Evolutionary conservation across 2,113 vertebrate genomes (phyloP).

Genomic region (Tonatia bakeri): DNA sequence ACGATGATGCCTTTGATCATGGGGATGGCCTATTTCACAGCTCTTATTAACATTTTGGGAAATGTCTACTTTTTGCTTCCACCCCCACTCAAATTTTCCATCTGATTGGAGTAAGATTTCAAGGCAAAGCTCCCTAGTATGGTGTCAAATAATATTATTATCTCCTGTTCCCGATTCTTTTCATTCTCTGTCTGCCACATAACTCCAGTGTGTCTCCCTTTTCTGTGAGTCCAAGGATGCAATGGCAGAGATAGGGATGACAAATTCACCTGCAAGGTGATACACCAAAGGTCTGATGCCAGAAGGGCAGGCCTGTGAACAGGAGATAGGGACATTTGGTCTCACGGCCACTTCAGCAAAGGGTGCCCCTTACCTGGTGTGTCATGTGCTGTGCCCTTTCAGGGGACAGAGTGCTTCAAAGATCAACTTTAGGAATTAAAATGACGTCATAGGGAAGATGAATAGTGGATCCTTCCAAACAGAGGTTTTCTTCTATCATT

Average conservation of each 20-base stretch:
- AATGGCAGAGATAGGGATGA: background rate
- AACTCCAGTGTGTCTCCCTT: background rate
- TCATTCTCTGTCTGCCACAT: background rate
- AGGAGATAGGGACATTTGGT: background rate
- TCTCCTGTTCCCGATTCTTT: background rate
- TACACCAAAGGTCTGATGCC: background rate
- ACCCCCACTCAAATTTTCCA: background rate
- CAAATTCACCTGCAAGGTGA: slow-evolving; percentile 12
- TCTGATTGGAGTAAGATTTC: background rate
- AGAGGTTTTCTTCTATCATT: background rate
- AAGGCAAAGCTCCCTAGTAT: background rate
- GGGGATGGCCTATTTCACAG: background rate
- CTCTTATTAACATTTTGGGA: background rate
- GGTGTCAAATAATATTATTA: background rate
- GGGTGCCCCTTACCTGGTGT: background rate
- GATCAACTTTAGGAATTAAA: slow-evolving; percentile 54
- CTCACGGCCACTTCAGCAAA: background rate
- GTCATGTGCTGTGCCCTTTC: background rate
- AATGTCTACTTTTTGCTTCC: background rate
- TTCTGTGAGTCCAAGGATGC: background rate
- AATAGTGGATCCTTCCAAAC: background rate
- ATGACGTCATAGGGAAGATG: background rate
- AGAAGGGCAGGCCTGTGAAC: background rate
- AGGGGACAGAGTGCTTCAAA: background rate
- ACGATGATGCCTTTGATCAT: background rate